Percentiles rank a stretch among this genome's conserved stretches.
Evolutionary conservation across 2,797 vertebrate genomes (phyloP).

Genomic region (Dicrostonyx torquatus): DNA sequence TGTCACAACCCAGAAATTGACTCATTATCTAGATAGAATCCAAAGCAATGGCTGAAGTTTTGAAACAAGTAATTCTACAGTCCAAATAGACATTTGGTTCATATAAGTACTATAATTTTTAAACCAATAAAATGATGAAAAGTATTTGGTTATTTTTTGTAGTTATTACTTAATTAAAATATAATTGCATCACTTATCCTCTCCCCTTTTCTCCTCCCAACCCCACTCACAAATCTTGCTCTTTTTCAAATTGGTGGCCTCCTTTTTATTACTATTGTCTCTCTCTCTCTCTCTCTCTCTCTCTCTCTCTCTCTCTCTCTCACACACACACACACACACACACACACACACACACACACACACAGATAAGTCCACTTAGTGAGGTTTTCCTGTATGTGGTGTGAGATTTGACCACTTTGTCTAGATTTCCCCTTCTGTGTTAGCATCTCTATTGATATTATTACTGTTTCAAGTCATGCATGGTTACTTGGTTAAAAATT

Average conservation of each 20-base stretch:
- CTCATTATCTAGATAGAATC: constrained; percentile 53
- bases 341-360: not conserved
- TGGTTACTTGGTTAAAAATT: not conserved
- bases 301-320: too few relatives aligned
- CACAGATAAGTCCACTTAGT: not conserved
- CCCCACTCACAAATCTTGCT: too few relatives aligned
- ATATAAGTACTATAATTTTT: constrained; percentile 26
- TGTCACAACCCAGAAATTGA: constrained; percentile 21
- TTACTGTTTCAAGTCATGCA: not conserved
- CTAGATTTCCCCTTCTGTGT: not conserved
- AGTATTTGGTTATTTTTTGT: not conserved
- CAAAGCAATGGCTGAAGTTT: not conserved
- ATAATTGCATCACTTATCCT: not conserved
- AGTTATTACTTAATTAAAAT: not conserved
- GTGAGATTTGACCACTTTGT: not conserved
- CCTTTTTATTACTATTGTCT: not conserved
- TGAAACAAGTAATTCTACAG: constrained; percentile 22
- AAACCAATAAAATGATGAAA: constrained; percentile 45
- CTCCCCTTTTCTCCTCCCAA: not conserved
- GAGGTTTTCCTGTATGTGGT: not conserved
- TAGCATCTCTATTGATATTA: not conserved
- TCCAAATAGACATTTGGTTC: constrained; percentile 9
- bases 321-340: not conserved
- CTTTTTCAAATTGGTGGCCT: not conserved
- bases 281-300: too few relatives aligned